Conservation (phyloP, 2,113 vertebrate genomes). For the Chloropsis hardwickii region DNA sequence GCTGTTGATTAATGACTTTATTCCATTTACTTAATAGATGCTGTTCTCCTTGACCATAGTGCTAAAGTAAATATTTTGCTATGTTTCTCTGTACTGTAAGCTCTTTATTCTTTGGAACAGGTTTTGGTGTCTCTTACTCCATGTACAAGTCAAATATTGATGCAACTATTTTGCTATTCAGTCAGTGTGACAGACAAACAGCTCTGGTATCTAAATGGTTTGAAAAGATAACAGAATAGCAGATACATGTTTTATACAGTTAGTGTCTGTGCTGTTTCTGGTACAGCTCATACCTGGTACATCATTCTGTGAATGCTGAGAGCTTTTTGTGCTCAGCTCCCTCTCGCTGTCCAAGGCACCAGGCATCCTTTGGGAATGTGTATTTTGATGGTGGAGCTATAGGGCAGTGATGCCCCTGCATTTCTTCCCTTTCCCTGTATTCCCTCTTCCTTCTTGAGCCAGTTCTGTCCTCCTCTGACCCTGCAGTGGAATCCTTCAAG, state of each 20-base stretch:
- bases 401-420: neutral
- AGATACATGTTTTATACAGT: neutral
- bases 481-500: neutral
- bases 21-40: constrained; percentile 15
- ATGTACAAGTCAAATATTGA: neutral
- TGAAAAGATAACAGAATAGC: neutral
- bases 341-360: rapidly evolving
- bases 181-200: neutral
- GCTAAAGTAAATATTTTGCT: constrained; percentile 17
- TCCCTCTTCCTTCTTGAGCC: neutral
- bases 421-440: neutral
- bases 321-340: neutral
- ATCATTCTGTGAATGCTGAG: neutral
- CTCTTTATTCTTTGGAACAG: neutral
- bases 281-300: neutral
- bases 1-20: constrained; percentile 11
- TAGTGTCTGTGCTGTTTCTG: neutral
- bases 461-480: neutral
- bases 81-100: neutral
- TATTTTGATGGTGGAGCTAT: neutral
- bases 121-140: neutral
- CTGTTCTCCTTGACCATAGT: neutral
- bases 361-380: neutral
- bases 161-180: neutral
- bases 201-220: neutral